Conservation (phyloP, 2,113 vertebrate genomes). For the Phodopus roborovskii region DNA sequence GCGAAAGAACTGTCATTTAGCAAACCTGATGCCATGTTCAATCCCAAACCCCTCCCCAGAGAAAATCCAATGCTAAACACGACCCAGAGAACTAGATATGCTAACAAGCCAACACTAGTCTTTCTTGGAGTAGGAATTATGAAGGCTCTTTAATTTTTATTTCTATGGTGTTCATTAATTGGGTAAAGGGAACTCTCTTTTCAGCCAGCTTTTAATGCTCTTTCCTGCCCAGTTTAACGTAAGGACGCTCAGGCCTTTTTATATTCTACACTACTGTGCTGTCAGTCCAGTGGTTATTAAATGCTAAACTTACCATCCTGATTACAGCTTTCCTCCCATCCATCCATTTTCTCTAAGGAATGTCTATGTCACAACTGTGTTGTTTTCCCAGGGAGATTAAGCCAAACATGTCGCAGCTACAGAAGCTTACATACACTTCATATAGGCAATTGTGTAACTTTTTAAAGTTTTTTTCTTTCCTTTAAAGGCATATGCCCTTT, state of each 20-base stretch:
- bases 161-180: background rate
- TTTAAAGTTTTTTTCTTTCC: background rate
- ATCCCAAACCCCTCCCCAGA: background rate
- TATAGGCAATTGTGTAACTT: background rate
- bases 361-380: background rate
- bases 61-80: background rate
- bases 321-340: constrained; percentile 16
- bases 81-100: background rate
- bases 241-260: background rate
- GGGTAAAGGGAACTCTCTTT: constrained; percentile 41
- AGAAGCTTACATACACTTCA: background rate
- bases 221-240: constrained; percentile 37
- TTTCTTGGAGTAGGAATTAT: constrained; percentile 14
- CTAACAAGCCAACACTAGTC: background rate
- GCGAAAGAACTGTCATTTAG: background rate
- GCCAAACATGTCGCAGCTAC: constrained; percentile 1
- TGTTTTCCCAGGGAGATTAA: constrained; percentile 29
- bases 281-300: background rate
- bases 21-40: background rate
- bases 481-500: background rate
- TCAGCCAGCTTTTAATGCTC: background rate
- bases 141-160: background rate
- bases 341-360: background rate
- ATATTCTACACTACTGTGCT: constrained; percentile 22
- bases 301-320: background rate